Evolutionary conservation across 2,797 vertebrate species (phyloP).

Genomic region (Smutsia temminckii): DNA sequence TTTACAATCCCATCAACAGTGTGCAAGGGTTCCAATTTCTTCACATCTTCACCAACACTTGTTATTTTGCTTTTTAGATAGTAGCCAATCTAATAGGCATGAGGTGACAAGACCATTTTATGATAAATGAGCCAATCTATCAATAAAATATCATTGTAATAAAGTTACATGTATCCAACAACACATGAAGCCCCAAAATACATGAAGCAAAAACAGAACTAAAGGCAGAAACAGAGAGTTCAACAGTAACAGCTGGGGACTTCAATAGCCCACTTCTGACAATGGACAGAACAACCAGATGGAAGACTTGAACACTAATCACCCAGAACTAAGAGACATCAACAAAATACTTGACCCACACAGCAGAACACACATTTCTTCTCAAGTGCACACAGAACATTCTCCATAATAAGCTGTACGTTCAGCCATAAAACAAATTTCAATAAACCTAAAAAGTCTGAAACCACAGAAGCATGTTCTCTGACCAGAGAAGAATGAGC

Average conservation of each 20-base stretch:
- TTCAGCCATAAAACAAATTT: not conserved
- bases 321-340: not conserved
- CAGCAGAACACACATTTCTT: not conserved
- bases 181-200: not conserved
- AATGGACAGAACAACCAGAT: not conserved
- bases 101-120: not conserved
- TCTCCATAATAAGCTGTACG: not conserved
- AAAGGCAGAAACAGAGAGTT: not conserved
- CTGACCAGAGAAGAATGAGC: slow-evolving; percentile 11
- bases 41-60: not conserved
- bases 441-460: not conserved
- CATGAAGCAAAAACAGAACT: not conserved
- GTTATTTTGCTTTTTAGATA: not conserved
- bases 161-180: not conserved
- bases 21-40: not conserved
- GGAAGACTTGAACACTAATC: not conserved
- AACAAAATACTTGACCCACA: not conserved
- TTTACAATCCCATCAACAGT: not conserved
- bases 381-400: not conserved
- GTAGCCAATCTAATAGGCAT: not conserved
- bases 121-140: not conserved
- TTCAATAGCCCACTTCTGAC: not conserved
- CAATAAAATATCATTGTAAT: not conserved
- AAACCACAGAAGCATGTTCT: slow-evolving; percentile 24
- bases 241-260: not conserved